Conservation (phyloP, 2,797 vertebrate species). For the Tolypeutes matacus region DNA sequence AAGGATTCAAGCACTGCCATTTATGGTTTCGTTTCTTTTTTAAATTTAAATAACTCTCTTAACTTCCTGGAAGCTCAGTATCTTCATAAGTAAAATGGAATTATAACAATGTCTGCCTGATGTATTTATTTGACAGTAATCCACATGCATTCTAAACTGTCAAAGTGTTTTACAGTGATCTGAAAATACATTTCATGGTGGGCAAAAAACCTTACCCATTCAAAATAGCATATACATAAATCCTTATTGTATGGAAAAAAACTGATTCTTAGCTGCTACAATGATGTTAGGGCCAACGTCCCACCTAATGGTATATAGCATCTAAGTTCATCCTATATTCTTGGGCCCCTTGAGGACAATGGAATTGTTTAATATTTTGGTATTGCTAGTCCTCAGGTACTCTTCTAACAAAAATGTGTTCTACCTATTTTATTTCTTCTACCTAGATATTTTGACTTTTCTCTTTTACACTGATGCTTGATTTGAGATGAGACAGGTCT, state of each 20-base stretch:
- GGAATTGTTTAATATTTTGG: background rate
- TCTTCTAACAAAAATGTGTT: background rate
- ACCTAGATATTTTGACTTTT: background rate
- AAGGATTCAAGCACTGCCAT: background rate
- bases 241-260: conserved; percentile 20
- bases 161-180: background rate
- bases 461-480: background rate
- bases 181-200: background rate
- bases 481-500: background rate
- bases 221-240: background rate
- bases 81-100: conserved; percentile 53
- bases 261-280: background rate
- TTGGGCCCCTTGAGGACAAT: background rate
- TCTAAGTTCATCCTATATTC: background rate
- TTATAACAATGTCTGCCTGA: background rate
- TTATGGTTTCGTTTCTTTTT: background rate
- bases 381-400: background rate
- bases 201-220: background rate
- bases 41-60: background rate
- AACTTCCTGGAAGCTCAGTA: background rate
- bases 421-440: background rate
- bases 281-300: background rate
- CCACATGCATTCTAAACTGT: conserved; percentile 20
- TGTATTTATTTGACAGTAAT: background rate
- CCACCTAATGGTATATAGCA: background rate